phyloP scores from a whole-genome alignment of 2,888 invertebrate species.

The Pyrocoelia pectoralis region DNA sequence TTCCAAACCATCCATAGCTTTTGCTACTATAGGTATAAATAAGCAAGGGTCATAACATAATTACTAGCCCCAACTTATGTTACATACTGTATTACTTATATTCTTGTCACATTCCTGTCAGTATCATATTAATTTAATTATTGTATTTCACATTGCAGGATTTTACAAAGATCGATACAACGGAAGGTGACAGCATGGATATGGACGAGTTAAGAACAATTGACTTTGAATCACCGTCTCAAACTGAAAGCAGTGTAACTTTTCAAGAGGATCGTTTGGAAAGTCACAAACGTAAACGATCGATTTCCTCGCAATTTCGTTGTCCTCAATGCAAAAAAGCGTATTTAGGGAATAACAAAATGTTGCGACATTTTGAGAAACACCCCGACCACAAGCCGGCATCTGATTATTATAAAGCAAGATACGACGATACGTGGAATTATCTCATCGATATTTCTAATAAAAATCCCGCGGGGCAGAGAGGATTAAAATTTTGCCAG shows the following conservation, averaged over 20 bases:
- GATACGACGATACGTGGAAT: slow-evolving; percentile 53
- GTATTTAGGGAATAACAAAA: slow-evolving; percentile 68
- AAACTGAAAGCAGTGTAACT: slow-evolving; percentile 8
- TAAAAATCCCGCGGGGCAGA: slow-evolving; percentile 48
- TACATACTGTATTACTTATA: too few species aligned
- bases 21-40: too few species aligned
- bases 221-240: slow-evolving; percentile 46
- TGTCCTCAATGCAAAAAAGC: slow-evolving; percentile 72
- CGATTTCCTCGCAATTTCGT: slow-evolving; percentile 63
- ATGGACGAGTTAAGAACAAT: slow-evolving; percentile 44
- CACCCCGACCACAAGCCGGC: slow-evolving; percentile 67
- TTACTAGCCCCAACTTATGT: too few species aligned
- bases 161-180: slow-evolving; percentile 51
- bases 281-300: slow-evolving; percentile 52
- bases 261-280: slow-evolving; percentile 30
- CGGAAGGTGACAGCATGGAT: slow-evolving; percentile 37
- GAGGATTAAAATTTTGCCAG: slow-evolving; percentile 53
- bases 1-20: too few species aligned
- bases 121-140: too few species aligned
- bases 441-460: slow-evolving; percentile 53
- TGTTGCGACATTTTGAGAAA: slow-evolving; percentile 69
- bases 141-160: slow-evolving; percentile 39
- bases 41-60: too few species aligned
- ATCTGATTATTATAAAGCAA: slow-evolving; percentile 43
- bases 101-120: too few species aligned